Conservation (phyloP, 30 jellyfish, hydroid and myxozoan species). For the Pelagia noctiluca region DNA sequence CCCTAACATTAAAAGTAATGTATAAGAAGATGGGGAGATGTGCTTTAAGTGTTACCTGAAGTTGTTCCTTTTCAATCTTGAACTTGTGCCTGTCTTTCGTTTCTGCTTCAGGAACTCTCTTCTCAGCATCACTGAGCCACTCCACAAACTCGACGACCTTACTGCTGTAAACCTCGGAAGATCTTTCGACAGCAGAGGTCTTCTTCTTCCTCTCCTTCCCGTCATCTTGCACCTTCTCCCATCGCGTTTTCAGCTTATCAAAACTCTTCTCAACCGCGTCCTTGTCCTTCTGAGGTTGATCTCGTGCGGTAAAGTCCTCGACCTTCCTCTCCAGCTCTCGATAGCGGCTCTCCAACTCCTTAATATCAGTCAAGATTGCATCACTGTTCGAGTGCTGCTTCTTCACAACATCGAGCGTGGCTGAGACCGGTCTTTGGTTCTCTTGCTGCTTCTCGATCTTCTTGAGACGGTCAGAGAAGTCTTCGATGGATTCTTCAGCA, state of each 20-base stretch:
- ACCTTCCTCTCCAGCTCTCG: constrained; percentile 59
- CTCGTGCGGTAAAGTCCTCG: constrained; percentile 47
- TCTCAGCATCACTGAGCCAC: constrained; percentile 70
- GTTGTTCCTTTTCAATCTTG: constrained; percentile 21
- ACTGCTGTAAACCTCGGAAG: constrained; percentile 46
- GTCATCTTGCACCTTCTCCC: constrained; percentile 39
- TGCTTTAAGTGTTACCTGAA: constrained; percentile 43
- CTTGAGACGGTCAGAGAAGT: constrained; percentile 64
- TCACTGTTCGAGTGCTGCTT: constrained; percentile 73
- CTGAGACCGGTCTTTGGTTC: constrained; percentile 78
- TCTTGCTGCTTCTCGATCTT: constrained; percentile 65
- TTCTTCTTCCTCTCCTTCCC: constrained; percentile 45
- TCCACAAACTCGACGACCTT: constrained; percentile 36
- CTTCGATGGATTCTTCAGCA: constrained; percentile 75
- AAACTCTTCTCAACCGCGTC: constrained; percentile 47
- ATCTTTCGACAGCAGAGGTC: constrained; percentile 59
- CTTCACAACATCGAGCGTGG: constrained; percentile 66
- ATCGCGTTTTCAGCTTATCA: constrained; percentile 60
- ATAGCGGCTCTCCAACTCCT: constrained; percentile 59
- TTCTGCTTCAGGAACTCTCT: constrained; percentile 37
- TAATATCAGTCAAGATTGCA: constrained; percentile 33
- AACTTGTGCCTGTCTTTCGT: constrained; percentile 2
- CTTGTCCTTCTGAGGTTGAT: constrained; percentile 57
- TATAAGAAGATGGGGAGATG: too few species aligned
- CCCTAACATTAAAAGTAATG: too few species aligned